Evolutionary conservation across 1,140 invertebrate species (phyloP).

Genomic region (Ceratina australensis): DNA sequence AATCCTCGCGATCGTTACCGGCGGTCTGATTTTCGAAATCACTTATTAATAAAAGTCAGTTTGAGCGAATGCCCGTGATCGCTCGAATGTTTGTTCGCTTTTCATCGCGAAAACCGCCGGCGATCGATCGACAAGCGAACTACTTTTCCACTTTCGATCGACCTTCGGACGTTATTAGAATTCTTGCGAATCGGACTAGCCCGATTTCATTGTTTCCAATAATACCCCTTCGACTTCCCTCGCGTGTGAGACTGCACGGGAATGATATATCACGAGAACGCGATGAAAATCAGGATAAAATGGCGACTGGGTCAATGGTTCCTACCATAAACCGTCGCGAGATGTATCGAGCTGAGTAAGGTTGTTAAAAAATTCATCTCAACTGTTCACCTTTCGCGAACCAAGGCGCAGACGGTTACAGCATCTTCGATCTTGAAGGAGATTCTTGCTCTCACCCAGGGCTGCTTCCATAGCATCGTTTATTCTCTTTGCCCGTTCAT

Average conservation of each 20-base stretch:
- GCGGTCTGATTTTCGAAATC: too few species aligned
- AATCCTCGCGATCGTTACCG: neutral
- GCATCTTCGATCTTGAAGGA: neutral
- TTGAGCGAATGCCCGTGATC: neutral
- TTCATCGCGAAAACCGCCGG: slow-evolving; percentile 32
- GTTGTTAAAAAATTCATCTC: too few species aligned
- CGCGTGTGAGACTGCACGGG: neutral
- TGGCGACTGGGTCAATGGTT: too few species aligned
- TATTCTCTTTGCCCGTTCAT: slow-evolving; percentile 2
- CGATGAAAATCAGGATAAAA: neutral
- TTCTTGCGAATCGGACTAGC: slow-evolving; percentile 51
- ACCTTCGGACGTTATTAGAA: slow-evolving; percentile 59
- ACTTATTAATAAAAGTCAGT: too few species aligned
- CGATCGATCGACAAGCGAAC: slow-evolving; percentile 56
- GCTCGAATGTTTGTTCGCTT: slow-evolving; percentile 2
- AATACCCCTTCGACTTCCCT: slow-evolving; percentile 12
- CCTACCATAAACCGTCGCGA: neutral
- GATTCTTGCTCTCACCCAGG: neutral
- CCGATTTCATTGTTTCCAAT: slow-evolving; percentile 51
- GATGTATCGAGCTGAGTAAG: neutral
- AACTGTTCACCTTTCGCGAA: too few species aligned
- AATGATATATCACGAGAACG: neutral
- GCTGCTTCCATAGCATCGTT: neutral
- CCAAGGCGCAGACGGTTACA: too few species aligned
- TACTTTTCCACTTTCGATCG: slow-evolving; percentile 58